Evolutionary conservation across 2,888 invertebrate species (phyloP).

Genomic region (Sialis lutaria): DNA sequence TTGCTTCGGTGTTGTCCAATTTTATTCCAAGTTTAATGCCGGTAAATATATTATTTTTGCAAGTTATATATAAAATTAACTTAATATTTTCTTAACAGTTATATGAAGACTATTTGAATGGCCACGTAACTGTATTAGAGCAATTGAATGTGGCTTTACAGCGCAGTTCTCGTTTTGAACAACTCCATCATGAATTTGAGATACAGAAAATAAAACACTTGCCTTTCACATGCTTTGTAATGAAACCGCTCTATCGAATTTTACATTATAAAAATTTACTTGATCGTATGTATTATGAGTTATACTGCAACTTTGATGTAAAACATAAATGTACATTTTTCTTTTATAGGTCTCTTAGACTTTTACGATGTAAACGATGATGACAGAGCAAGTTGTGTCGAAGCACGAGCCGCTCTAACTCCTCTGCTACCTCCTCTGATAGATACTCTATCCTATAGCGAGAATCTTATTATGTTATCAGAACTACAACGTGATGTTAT

Average conservation of each 20-base stretch:
- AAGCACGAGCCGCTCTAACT: slow-evolving; percentile 40
- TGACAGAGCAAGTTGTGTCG: slow-evolving; percentile 49
- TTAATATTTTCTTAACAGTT: slow-evolving; percentile 25
- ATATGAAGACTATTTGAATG: slow-evolving; percentile 54
- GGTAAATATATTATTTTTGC: slow-evolving; percentile 18
- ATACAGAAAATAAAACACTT: slow-evolving; percentile 72
- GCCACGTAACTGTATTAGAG: slow-evolving; percentile 59
- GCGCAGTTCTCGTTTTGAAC: slow-evolving; percentile 48
- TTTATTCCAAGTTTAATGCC: slow-evolving; percentile 44
- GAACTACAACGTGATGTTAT: slow-evolving; percentile 77
- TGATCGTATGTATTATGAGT: slow-evolving; percentile 38
- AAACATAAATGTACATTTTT: slow-evolving; percentile 6
- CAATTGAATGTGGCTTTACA: slow-evolving; percentile 62
- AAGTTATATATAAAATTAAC: slow-evolving; percentile 4
- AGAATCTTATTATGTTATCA: slow-evolving; percentile 69
- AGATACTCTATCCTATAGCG: slow-evolving; percentile 35
- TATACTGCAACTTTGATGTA: not conserved
- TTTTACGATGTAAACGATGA: slow-evolving; percentile 54
- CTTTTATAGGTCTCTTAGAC: slow-evolving; percentile 40
- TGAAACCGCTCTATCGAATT: slow-evolving; percentile 70
- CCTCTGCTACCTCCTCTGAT: slow-evolving; percentile 32
- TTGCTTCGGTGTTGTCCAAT: slow-evolving; percentile 59
- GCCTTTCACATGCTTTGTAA: slow-evolving; percentile 63
- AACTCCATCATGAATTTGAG: slow-evolving; percentile 60
- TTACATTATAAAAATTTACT: slow-evolving; percentile 67